phyloP scores from a whole-genome alignment of 2,113 vertebrate species.

The Sardina pilchardus region DNA sequence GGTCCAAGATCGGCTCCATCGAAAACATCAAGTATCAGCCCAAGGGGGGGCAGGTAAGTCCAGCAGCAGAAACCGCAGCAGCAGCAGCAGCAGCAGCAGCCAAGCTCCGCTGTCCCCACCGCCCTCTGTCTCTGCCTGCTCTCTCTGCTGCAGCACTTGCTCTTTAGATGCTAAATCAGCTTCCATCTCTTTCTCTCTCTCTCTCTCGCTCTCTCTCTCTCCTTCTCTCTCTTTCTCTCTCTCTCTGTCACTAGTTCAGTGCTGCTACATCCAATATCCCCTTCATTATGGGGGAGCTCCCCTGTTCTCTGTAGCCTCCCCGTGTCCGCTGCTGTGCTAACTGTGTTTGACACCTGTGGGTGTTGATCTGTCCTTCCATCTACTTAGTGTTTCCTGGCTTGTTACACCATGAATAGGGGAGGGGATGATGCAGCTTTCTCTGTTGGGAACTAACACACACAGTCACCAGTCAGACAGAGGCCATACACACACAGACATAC shows the following conservation, averaged over 20 bases:
- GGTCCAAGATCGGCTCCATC: slow-evolving; percentile 94
- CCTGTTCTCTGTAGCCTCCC: background rate
- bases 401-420: background rate
- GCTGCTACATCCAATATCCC: background rate
- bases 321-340: background rate
- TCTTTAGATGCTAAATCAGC: too few species aligned
- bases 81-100: background rate
- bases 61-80: background rate
- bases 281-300: background rate
- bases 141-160: background rate
- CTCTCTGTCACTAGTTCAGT: background rate
- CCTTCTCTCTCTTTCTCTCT: background rate
- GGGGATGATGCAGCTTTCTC: background rate
- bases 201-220: background rate
- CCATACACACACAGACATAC: background rate
- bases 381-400: background rate
- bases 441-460: background rate
- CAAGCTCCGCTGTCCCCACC: background rate
- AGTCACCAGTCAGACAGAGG: background rate
- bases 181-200: background rate
- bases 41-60: slow-evolving; percentile 92
- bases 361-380: background rate
- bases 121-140: background rate
- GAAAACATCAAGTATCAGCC: slow-evolving; percentile 99
- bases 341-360: background rate